Evolutionary conservation across 2,888 invertebrate genomes (phyloP).

Genomic region (Eupithecia inturbata): DNA sequence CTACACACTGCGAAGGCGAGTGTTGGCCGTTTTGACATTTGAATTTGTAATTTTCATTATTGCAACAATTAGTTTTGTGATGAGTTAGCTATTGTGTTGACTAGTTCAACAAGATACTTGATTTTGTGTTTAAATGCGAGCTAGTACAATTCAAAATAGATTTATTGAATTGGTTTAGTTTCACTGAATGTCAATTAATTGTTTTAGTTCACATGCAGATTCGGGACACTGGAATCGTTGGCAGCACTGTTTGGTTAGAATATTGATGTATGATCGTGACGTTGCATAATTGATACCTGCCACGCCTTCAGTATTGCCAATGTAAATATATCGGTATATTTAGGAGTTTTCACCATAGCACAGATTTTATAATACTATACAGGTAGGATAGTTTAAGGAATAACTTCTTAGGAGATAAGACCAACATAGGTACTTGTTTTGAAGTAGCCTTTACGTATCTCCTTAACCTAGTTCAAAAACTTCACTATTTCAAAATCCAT

Average conservation of each 20-base stretch:
- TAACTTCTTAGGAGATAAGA: neutral
- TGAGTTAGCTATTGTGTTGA: neutral
- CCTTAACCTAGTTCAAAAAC: neutral
- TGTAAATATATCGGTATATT: neutral
- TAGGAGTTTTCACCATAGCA: neutral
- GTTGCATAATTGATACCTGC: conserved; percentile 37
- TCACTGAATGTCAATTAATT: conserved; percentile 25
- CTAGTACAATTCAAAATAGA: neutral
- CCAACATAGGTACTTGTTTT: neutral
- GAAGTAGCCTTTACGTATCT: neutral
- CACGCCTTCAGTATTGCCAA: conserved; percentile 24
- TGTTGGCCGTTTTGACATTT: conserved; percentile 17
- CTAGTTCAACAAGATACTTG: neutral
- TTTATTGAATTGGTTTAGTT: neutral
- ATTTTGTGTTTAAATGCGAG: neutral
- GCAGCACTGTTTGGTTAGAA: conserved; percentile 41
- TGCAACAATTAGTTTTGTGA: conserved; percentile 18
- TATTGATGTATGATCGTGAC: conserved; percentile 44
- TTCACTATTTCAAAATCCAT: conserved; percentile 2
- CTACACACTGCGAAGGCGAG: conserved; percentile 12
- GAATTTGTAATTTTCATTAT: conserved; percentile 27
- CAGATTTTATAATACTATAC: too few relatives aligned
- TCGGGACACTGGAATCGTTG: conserved; percentile 30
- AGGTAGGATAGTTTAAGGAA: too few relatives aligned
- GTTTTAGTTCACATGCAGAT: conserved; percentile 31